Evolutionary conservation across 2,888 invertebrate genomes (phyloP).

Genomic region (Trissonchulus latispiculum): DNA sequence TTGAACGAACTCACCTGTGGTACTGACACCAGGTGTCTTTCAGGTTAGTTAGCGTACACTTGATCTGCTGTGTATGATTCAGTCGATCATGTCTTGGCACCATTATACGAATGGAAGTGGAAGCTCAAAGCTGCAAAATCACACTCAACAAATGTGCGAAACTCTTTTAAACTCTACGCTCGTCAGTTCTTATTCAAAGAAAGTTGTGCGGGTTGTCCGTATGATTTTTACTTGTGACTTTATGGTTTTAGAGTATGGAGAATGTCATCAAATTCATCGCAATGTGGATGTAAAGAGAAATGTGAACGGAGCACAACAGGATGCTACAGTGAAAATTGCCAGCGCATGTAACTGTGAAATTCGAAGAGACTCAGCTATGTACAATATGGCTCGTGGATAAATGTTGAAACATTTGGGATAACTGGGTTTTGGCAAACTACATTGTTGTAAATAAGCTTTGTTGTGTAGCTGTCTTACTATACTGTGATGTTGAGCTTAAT

Average conservation of each 20-base stretch:
- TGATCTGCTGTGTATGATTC: too few species aligned
- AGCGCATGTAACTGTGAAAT: background rate
- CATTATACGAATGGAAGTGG: background rate
- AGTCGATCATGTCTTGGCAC: background rate
- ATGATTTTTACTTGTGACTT: too few species aligned
- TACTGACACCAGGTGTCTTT: conserved; percentile 35
- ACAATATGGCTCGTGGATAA: background rate
- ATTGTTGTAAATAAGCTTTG: too few species aligned
- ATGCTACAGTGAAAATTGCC: background rate
- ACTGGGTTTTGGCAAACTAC: too few species aligned
- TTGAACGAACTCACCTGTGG: conserved; percentile 37
- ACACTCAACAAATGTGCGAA: too few species aligned
- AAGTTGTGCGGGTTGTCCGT: too few species aligned
- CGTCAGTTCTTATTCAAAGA: too few species aligned
- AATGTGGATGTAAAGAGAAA: background rate
- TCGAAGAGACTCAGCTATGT: background rate
- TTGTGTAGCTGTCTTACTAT: too few species aligned
- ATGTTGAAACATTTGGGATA: too few species aligned
- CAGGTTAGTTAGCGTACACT: conserved; percentile 29
- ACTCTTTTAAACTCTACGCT: too few species aligned
- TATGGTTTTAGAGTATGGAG: background rate
- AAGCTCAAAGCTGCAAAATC: too few species aligned
- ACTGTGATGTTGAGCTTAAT: too few species aligned
- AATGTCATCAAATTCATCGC: background rate
- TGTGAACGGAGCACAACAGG: background rate